These are phyloP conservation scores for Coenonympha arcania DNA, from an alignment of 2,888 invertebrate species.

Conservation along the genomic window DNA sequence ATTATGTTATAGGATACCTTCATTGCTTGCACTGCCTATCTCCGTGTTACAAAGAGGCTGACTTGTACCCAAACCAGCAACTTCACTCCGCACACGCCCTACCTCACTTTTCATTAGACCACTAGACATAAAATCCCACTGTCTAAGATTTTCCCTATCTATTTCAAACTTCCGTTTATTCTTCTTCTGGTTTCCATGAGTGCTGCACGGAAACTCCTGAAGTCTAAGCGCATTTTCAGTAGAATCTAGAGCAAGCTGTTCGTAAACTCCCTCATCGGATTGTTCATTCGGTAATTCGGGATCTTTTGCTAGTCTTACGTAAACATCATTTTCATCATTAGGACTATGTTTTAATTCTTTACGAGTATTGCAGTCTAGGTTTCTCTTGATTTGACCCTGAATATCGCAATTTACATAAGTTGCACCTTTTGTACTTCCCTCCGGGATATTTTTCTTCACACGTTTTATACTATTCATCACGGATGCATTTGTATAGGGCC, in stretches of 20 bases:
- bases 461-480: constrained; percentile 64
- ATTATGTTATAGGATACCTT: constrained; percentile 70
- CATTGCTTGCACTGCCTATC: constrained; percentile 68
- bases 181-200: constrained; percentile 27
- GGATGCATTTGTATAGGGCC: constrained; percentile 45
- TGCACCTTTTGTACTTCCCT: constrained; percentile 79
- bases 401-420: constrained; percentile 85
- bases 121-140: constrained; percentile 92
- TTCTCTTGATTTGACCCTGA: constrained; percentile 63
- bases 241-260: constrained; percentile 66
- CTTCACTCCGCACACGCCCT: constrained; percentile 59
- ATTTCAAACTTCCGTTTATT: constrained; percentile 75
- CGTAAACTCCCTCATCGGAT: constrained; percentile 74
- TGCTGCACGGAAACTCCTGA: constrained; percentile 22
- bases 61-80: constrained; percentile 50
- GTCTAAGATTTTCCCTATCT: constrained; percentile 88
- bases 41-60: constrained; percentile 58
- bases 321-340: constrained; percentile 65
- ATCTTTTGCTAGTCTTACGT: constrained; percentile 66
- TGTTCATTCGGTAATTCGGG: constrained; percentile 38
- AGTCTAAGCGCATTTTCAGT: constrained; percentile 33
- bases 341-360: constrained; percentile 36
- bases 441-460: constrained; percentile 47
- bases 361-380: constrained; percentile 40
- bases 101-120: constrained; percentile 76